phyloP scores from a whole-genome alignment of 2,113 vertebrate genomes.

The Trochalopteron elliotii region DNA sequence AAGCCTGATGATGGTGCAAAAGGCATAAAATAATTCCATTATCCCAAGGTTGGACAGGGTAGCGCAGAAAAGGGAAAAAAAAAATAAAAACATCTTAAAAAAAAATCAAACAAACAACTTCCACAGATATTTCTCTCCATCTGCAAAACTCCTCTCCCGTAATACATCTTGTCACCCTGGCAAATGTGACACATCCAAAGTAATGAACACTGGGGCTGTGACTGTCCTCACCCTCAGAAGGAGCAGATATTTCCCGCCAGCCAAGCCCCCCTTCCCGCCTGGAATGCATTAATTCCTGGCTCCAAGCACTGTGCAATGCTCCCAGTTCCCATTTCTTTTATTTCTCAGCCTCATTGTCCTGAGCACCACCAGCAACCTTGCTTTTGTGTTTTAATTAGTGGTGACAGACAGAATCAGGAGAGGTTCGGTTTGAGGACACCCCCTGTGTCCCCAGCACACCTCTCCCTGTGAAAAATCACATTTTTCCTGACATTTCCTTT shows the following conservation, averaged over 20 bases:
- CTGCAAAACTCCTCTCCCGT: constrained; percentile 61
- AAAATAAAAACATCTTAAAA: background rate
- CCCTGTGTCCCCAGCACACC: fast-evolving
- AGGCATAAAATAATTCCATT: constrained; percentile 82
- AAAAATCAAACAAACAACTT: constrained; percentile 75
- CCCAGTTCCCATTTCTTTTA: background rate
- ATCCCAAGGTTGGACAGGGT: constrained; percentile 72
- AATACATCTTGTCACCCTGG: constrained; percentile 75
- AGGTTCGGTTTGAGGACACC: background rate
- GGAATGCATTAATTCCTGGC: constrained; percentile 24
- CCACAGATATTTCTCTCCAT: constrained; percentile 66
- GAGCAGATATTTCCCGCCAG: constrained; percentile 46
- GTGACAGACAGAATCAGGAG: background rate
- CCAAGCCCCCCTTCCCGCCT: background rate
- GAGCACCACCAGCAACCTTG: background rate
- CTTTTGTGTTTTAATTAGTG: background rate
- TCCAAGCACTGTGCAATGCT: background rate
- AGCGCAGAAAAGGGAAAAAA: constrained; percentile 1
- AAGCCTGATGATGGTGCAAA: constrained; percentile 72
- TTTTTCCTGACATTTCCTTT: fast-evolving
- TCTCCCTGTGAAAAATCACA: background rate
- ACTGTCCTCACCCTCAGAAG: constrained; percentile 24
- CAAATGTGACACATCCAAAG: constrained; percentile 77
- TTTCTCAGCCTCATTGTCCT: background rate
- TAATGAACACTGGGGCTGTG: constrained; percentile 68